Percentiles rank a stretch among this genome's conserved stretches.
Conservation (phyloP, 2,888 invertebrate species). For the Volucella bombylans region DNA sequence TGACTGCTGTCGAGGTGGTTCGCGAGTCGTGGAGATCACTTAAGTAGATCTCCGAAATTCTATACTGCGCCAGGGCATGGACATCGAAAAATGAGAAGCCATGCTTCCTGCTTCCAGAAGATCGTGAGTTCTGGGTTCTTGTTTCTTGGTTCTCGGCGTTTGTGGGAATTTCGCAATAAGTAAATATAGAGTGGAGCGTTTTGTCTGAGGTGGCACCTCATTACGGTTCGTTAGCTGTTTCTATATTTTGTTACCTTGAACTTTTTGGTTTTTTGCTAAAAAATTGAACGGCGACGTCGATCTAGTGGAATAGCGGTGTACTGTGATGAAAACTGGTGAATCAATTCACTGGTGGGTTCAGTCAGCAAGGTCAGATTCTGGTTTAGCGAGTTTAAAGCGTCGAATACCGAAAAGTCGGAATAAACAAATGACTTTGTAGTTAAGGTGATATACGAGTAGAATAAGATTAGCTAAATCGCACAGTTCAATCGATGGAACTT, state of each 20-base stretch:
- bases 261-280: slow-evolving; percentile 33
- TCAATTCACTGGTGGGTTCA: slow-evolving; percentile 45
- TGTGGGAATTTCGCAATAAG: too few species aligned
- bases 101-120: slow-evolving; percentile 60
- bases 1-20: slow-evolving; percentile 51
- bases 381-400: slow-evolving; percentile 24
- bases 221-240: slow-evolving; percentile 47
- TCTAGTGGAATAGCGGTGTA: slow-evolving; percentile 4
- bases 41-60: slow-evolving; percentile 49
- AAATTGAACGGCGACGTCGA: not conserved
- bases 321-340: slow-evolving; percentile 23
- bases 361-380: slow-evolving; percentile 59
- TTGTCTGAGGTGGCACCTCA: slow-evolving; percentile 38
- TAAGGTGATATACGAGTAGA: not conserved
- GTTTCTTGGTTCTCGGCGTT: too few species aligned
- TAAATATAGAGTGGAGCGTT: not conserved
- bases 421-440: not conserved
- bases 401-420: slow-evolving; percentile 34
- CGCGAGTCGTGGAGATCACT: slow-evolving; percentile 20
- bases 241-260: slow-evolving; percentile 58
- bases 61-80: slow-evolving; percentile 26
- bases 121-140: slow-evolving; percentile 23
- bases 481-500: too few species aligned
- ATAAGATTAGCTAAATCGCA: too few species aligned
- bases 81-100: slow-evolving; percentile 9